These are phyloP conservation scores for Hemaris fuciformis DNA, from an alignment of 2,888 invertebrate species.

Conservation along the genomic window DNA sequence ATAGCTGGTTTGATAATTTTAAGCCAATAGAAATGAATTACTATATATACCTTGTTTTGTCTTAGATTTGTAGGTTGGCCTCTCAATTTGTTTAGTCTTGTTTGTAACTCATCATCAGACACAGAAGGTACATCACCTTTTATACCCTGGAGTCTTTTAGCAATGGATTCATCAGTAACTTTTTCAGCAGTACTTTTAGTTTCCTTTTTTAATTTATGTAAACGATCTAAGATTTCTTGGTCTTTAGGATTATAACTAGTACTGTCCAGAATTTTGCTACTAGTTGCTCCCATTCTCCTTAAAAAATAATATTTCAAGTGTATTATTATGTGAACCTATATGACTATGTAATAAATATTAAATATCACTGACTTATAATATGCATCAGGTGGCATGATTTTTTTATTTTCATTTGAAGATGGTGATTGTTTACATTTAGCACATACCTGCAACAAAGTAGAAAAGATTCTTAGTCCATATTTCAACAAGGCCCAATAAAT, in stretches of 20 bases:
- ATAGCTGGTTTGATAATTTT: too few species aligned
- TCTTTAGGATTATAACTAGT: slow-evolving; percentile 68
- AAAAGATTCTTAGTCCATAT: too few species aligned
- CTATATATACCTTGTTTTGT: slow-evolving; percentile 44
- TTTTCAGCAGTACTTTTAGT: slow-evolving; percentile 31
- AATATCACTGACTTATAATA: slow-evolving; percentile 76
- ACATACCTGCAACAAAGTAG: slow-evolving; percentile 55
- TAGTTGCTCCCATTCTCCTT: slow-evolving; percentile 36
- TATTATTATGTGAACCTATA: background rate
- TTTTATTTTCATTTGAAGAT: slow-evolving; percentile 32
- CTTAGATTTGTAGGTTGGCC: slow-evolving; percentile 68
- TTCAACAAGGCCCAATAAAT: too few species aligned
- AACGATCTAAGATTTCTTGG: slow-evolving; percentile 84
- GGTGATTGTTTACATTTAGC: slow-evolving; percentile 52
- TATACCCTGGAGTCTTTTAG: slow-evolving; percentile 54
- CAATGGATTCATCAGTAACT: slow-evolving; percentile 49
- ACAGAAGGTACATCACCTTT: slow-evolving; percentile 66
- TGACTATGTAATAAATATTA: background rate
- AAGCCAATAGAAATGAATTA: too few species aligned
- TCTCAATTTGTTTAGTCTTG: slow-evolving; percentile 85
- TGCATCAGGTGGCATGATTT: slow-evolving; percentile 74
- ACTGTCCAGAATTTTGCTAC: background rate
- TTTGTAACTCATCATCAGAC: slow-evolving; percentile 84
- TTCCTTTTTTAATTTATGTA: slow-evolving; percentile 85
- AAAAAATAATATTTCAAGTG: slow-evolving; percentile 14